Conservation (phyloP, 2,888 invertebrate genomes). For the Cephus sareptanus region DNA sequence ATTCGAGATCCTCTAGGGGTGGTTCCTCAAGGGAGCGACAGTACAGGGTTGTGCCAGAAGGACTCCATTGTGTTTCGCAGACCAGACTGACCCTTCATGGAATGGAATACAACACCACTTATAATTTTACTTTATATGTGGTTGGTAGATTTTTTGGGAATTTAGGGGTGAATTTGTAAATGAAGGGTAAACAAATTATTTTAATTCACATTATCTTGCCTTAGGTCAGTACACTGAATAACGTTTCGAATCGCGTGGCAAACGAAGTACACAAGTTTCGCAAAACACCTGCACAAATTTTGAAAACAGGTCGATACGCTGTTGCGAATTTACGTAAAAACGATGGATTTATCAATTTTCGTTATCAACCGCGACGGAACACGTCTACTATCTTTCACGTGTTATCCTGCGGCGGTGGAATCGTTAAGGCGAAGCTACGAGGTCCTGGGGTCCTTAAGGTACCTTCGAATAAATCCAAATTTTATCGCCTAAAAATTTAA, state of each 20-base stretch:
- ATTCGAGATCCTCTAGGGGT: slow-evolving; percentile 32
- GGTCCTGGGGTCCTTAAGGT: slow-evolving; percentile 55
- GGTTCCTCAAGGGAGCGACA: slow-evolving; percentile 41
- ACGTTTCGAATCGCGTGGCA: slow-evolving; percentile 58
- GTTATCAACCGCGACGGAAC: slow-evolving; percentile 58
- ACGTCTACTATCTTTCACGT: slow-evolving; percentile 58
- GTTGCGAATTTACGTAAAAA: slow-evolving; percentile 54
- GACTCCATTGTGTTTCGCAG: slow-evolving; percentile 59
- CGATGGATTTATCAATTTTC: slow-evolving; percentile 58
- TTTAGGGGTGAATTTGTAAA: background rate
- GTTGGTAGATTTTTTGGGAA: slow-evolving; percentile 35
- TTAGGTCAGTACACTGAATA: slow-evolving; percentile 53
- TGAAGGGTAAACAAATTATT: too few relatives aligned
- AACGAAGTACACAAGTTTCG: slow-evolving; percentile 55
- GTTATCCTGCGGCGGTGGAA: slow-evolving; percentile 57
- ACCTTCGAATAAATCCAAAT: slow-evolving; percentile 9
- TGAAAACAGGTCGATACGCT: slow-evolving; percentile 52
- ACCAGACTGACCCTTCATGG: slow-evolving; percentile 60
- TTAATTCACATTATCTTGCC: background rate
- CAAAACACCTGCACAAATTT: slow-evolving; percentile 50
- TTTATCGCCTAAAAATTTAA: background rate
- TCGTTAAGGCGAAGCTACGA: slow-evolving; percentile 55
- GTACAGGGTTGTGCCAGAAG: slow-evolving; percentile 55
- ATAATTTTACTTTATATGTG: slow-evolving; percentile 63
- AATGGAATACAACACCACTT: slow-evolving; percentile 61